These are phyloP conservation scores for Agonopterix alstromeriana DNA, from an alignment of 2,888 invertebrate genomes.

Conservation along the genomic window DNA sequence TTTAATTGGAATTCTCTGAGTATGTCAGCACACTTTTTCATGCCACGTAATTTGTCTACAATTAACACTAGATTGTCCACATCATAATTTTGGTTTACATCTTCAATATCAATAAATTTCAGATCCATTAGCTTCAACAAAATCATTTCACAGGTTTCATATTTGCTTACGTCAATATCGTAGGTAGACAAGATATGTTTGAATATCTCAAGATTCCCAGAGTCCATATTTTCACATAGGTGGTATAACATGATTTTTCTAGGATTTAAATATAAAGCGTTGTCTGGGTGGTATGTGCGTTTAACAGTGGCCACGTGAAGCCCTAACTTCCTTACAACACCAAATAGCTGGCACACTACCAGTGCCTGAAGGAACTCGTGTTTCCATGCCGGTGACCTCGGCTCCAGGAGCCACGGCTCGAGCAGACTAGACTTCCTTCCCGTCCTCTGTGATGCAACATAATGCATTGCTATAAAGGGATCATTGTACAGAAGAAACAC, in stretches of 20 bases:
- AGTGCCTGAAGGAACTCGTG: neutral
- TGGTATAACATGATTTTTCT: neutral
- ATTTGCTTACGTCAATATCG: too few species aligned
- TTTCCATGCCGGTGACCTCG: neutral
- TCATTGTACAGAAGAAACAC: neutral
- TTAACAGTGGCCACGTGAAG: neutral
- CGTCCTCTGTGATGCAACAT: neutral
- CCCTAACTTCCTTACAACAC: neutral
- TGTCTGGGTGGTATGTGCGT: neutral
- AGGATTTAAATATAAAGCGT: neutral
- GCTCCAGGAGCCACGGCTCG: neutral
- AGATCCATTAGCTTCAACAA: too few species aligned
- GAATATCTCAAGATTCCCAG: neutral
- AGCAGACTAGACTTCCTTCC: neutral
- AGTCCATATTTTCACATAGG: neutral
- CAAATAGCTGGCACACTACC: neutral
- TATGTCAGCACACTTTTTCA: too few species aligned
- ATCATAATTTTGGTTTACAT: too few species aligned
- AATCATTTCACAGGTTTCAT: too few species aligned
- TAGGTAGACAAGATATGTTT: too few species aligned
- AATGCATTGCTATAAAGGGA: neutral
- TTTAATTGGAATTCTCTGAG: too few species aligned
- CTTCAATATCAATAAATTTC: too few species aligned
- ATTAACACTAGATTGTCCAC: too few species aligned
- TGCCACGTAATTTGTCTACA: too few species aligned